Evolutionary conservation across 2,797 vertebrate species (phyloP).

Genomic region (Balearica regulorum): DNA sequence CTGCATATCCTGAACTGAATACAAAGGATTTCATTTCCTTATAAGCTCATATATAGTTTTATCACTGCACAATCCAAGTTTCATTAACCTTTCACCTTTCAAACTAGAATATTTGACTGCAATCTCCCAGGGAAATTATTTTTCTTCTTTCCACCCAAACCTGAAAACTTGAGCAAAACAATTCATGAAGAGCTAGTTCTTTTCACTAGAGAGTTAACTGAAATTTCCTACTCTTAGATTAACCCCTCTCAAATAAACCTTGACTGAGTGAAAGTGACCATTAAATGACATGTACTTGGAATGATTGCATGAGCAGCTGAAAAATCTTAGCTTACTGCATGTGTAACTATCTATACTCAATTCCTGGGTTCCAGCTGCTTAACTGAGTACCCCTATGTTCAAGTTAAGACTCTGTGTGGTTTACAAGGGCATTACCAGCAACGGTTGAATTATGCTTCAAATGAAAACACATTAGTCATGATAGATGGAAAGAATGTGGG

Average conservation of each 20-base stretch:
- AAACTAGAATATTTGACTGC: neutral
- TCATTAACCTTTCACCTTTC: constrained; percentile 18
- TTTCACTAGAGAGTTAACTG: neutral
- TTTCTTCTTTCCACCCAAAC: neutral
- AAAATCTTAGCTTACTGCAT: neutral
- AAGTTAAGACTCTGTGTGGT: neutral
- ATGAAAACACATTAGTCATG: neutral
- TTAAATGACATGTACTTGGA: neutral
- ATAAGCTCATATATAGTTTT: neutral
- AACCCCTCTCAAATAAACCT: neutral
- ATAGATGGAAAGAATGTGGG: neutral
- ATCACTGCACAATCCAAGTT: neutral
- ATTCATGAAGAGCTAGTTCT: neutral
- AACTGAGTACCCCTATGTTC: neutral
- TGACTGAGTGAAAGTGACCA: neutral
- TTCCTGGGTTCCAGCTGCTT: neutral
- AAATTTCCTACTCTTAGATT: neutral
- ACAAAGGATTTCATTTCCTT: constrained; percentile 13
- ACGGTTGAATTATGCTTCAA: neutral
- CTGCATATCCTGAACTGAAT: neutral
- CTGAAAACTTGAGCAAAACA: neutral
- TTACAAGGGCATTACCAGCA: neutral
- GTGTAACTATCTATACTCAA: rapidly evolving
- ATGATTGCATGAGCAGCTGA: neutral
- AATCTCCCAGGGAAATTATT: neutral